Evolutionary conservation across 2,888 invertebrate species (phyloP), one percentile per base, ranked within the genome.

Genomic region (Orthosia gothica): DNA sequence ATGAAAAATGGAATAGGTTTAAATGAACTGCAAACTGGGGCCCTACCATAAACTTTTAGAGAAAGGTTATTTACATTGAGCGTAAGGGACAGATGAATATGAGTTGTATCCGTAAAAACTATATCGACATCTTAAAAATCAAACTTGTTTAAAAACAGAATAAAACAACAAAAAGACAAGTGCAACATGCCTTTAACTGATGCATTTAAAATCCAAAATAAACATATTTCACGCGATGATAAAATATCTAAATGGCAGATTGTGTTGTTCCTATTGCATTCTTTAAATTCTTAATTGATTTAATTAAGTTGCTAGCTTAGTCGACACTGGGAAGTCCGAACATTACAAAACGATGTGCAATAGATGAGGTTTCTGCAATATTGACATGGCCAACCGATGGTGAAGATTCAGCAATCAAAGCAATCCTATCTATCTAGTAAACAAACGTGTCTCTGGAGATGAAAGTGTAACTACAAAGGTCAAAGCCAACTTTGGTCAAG

Each of bases 351-450:
- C 20, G 49, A 49, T 81, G 18, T 32, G 52, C 61, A 67, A 52
- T n/a, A 64, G 47, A n/a, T 47, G 81, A 49, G 62, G n/a, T 40
- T 76, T 54, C 15, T 74, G 81, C 76, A 76, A 76, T 80, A 63
- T 58, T 54, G 61, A 80, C 58, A 76, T 73, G 63, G 63, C 26
- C 63, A 80, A 47, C 57, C 26, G 40, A 50, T 47, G 52, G 45
- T 75, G 64, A 76, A 77, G 63, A 63, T 58, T 57, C 57, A 45
- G 45, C 63, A 76, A n/a, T 49, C 58, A 18, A 40, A 26, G 45
- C 58, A 70, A 18, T 49, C 58, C 26, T 52, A 52, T 32, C 32
- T 70, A 59, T 71, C 58, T 70, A 15, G 73, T 79, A 57, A 76
- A 71, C 61, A 76, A 79, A 63, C 40, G 26, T 49, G 59, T 54